Evolutionary conservation across 2,113 vertebrate genomes (phyloP).

Genomic region (Equus przewalskii): DNA sequence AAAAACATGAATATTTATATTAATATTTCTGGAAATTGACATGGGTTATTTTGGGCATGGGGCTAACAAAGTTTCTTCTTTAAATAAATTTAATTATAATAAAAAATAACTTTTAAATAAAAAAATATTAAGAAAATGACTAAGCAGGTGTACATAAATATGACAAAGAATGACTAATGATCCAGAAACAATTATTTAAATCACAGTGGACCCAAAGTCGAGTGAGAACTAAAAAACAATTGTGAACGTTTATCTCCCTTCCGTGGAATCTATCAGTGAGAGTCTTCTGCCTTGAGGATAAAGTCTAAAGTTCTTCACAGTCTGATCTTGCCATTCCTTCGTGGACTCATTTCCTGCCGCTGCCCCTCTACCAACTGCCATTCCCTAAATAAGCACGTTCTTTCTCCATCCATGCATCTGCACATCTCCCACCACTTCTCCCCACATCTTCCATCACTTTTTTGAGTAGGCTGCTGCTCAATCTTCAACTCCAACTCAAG

Average conservation of each 20-base stretch:
- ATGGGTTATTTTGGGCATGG: neutral
- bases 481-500: neutral
- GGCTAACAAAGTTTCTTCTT: neutral
- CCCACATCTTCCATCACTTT: no score
- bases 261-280: neutral
- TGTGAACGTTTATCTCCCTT: neutral
- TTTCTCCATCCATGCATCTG: no score
- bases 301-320: neutral
- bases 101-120: neutral
- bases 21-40: neutral
- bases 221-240: neutral
- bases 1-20: neutral
- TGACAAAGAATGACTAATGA: neutral
- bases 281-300: no score
- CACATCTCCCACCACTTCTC: neutral
- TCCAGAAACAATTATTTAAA: neutral
- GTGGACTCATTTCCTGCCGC: neutral
- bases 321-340: neutral
- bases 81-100: conserved; percentile 1
- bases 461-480: neutral
- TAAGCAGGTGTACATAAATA: neutral
- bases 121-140: neutral
- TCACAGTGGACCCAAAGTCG: neutral
- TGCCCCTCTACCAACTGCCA: no score
- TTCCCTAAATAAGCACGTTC: neutral